Percentiles rank a stretch among this genome's conserved stretches.
Evolutionary conservation across 1,140 invertebrate species (phyloP).

Genomic region (Neodiprion virginianus): DNA sequence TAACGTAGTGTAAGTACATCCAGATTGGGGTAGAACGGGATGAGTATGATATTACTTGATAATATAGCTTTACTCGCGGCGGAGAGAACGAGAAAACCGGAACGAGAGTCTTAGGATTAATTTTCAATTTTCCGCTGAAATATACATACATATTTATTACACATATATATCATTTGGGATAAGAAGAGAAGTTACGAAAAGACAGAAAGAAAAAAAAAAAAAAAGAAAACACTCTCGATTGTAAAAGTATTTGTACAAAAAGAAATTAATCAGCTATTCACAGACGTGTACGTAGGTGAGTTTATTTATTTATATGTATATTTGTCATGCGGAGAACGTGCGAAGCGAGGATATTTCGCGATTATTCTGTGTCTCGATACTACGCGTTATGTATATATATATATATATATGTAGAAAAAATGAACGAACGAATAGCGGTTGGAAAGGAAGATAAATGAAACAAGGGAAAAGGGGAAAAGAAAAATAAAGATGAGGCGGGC

Average conservation of each 20-base stretch:
- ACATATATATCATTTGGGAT: too few species aligned
- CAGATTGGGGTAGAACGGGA: too few species aligned
- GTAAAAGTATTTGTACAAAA: neutral
- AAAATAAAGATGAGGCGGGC: neutral
- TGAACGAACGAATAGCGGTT: too few species aligned
- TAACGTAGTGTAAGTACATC: neutral
- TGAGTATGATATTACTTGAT: too few species aligned
- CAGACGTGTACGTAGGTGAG: neutral
- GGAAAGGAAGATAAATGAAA: neutral
- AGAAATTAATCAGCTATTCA: neutral
- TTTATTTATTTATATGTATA: neutral
- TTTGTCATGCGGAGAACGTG: neutral
- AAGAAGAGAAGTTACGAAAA: too few species aligned
- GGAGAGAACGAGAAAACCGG: too few species aligned
- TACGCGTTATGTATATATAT: neutral
- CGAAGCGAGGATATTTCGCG: too few species aligned
- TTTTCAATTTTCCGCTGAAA: too few species aligned
- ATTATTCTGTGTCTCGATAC: too few species aligned
- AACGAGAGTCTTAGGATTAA: too few species aligned
- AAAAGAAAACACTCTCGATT: slow-evolving; percentile 7
- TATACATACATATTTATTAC: too few species aligned
- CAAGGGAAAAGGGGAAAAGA: neutral
- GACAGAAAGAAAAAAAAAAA: slow-evolving; percentile 12
- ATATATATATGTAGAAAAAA: neutral
- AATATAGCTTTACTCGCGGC: too few species aligned